These are phyloP conservation scores for Clinocottus analis DNA, from an alignment of 2,113 vertebrate species.

Conservation along the genomic window DNA sequence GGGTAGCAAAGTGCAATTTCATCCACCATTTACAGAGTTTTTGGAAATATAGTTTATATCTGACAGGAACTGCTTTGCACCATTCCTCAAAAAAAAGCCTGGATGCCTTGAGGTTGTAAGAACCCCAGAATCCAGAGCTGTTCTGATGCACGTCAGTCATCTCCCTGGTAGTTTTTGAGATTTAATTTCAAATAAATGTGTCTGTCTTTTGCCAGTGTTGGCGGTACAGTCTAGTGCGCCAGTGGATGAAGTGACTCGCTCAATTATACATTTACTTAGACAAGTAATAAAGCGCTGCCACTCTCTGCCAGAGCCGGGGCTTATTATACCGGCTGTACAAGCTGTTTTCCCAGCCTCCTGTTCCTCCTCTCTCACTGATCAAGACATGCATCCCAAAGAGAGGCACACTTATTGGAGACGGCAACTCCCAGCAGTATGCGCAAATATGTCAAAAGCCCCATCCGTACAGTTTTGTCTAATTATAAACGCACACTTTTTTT, in stretches of 20 bases:
- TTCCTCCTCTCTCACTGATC: conserved; percentile 69
- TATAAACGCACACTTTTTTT: background rate
- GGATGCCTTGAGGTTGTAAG: background rate
- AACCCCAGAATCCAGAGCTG: background rate
- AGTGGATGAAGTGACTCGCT: conserved; percentile 61
- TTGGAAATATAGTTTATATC: conserved; percentile 38
- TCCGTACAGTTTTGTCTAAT: conserved; percentile 12
- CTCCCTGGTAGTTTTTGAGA: conserved; percentile 8
- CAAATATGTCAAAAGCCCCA: background rate
- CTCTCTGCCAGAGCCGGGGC: conserved; percentile 65
- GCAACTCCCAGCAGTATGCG: conserved; percentile 25
- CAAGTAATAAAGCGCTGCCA: conserved; percentile 73
- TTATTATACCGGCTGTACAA: conserved; percentile 71
- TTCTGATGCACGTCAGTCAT: conserved; percentile 36
- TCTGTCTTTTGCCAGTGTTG: conserved; percentile 21
- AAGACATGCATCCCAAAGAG: conserved; percentile 66
- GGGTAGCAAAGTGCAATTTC: conserved; percentile 30
- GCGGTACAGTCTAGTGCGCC: conserved; percentile 28
- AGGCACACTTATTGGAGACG: conserved; percentile 39
- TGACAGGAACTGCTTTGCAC: conserved; percentile 10
- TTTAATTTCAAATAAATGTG: conserved; percentile 34
- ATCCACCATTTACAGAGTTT: conserved; percentile 34
- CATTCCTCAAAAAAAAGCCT: background rate
- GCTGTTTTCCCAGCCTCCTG: conserved; percentile 72
- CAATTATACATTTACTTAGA: conserved; percentile 74